phyloP scores from a whole-genome alignment of 2,888 invertebrate species.

The Nycteola revayana region DNA sequence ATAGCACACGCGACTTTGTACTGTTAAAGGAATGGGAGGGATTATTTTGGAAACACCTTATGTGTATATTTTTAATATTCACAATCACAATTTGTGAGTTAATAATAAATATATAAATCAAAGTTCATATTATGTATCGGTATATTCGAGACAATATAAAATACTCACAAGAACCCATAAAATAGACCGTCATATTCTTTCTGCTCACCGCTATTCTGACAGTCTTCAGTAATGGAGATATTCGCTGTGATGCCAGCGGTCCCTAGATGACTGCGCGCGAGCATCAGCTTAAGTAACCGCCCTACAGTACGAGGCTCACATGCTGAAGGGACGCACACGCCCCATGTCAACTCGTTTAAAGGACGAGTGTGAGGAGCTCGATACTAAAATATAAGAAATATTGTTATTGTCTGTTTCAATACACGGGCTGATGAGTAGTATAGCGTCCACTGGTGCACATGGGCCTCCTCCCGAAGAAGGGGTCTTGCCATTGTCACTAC shows the following conservation, averaged over 20 bases:
- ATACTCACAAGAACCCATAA: slow-evolving; percentile 60
- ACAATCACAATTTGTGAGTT: too few relatives aligned
- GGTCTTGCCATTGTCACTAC: too few relatives aligned
- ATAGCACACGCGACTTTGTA: too few relatives aligned
- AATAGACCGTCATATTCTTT: slow-evolving; percentile 48
- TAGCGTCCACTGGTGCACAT: too few relatives aligned
- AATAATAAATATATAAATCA: too few relatives aligned
- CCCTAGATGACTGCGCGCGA: slow-evolving; percentile 64
- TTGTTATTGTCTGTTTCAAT: too few relatives aligned
- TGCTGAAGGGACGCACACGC: slow-evolving; percentile 75
- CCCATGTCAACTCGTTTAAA: slow-evolving; percentile 75
- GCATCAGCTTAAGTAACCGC: slow-evolving; percentile 49
- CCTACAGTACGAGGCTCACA: slow-evolving; percentile 62
- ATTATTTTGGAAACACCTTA: too few relatives aligned
- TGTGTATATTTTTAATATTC: too few relatives aligned
- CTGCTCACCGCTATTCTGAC: slow-evolving; percentile 49
- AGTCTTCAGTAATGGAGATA: slow-evolving; percentile 51
- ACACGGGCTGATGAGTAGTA: not conserved
- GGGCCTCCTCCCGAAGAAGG: too few relatives aligned
- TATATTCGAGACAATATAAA: too few relatives aligned
- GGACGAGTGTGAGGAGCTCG: slow-evolving; percentile 52
- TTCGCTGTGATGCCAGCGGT: slow-evolving; percentile 56
- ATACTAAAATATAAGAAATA: slow-evolving; percentile 33
- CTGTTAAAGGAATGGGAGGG: too few relatives aligned
- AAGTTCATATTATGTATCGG: too few relatives aligned